These are phyloP conservation scores for Drosophila bocki DNA, from an alignment of 1,140 invertebrate genomes.

Conservation along the genomic window DNA sequence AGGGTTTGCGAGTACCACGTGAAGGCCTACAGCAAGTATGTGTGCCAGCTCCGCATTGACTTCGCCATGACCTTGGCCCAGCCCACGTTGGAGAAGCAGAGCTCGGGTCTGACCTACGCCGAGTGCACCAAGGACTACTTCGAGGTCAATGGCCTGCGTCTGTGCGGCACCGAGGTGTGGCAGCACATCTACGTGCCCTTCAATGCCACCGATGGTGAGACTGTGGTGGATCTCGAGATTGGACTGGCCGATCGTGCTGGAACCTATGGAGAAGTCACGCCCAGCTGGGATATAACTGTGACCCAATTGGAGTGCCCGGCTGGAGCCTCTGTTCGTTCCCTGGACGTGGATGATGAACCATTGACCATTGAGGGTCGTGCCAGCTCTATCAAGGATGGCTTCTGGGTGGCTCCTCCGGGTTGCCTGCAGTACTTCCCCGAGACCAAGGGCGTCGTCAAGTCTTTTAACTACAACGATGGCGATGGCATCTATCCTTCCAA, in stretches of 20 bases:
- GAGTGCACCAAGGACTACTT: conserved; percentile 70
- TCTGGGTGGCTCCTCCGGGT: conserved; percentile 69
- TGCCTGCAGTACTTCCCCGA: conserved; percentile 79
- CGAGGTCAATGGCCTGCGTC: conserved; percentile 52
- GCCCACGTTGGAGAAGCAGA: conserved; percentile 39
- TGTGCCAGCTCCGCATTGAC: conserved; percentile 78
- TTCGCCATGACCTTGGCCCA: conserved; percentile 65
- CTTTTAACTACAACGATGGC: conserved; percentile 78
- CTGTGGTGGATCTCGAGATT: conserved; percentile 47
- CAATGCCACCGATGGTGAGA: conserved; percentile 64
- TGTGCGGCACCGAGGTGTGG: conserved; percentile 69
- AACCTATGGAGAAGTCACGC: conserved; percentile 15
- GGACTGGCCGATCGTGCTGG: conserved; percentile 60
- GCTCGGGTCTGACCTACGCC: conserved; percentile 35
- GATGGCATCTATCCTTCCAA: conserved; percentile 66
- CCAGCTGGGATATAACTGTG: conserved; percentile 62
- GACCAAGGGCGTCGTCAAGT: conserved; percentile 62
- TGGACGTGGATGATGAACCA: conserved; percentile 5
- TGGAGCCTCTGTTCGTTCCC: conserved; percentile 45
- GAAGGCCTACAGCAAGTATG: conserved; percentile 66
- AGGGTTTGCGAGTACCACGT: conserved; percentile 66
- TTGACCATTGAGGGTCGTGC: conserved; percentile 15
- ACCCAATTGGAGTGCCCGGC: conserved; percentile 72
- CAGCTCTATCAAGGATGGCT: conserved; percentile 59
- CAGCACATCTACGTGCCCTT: conserved; percentile 81